Base-by-base conservation (phyloP, 2,888 invertebrate species). In the Steinernema hermaphroditum region DNA sequence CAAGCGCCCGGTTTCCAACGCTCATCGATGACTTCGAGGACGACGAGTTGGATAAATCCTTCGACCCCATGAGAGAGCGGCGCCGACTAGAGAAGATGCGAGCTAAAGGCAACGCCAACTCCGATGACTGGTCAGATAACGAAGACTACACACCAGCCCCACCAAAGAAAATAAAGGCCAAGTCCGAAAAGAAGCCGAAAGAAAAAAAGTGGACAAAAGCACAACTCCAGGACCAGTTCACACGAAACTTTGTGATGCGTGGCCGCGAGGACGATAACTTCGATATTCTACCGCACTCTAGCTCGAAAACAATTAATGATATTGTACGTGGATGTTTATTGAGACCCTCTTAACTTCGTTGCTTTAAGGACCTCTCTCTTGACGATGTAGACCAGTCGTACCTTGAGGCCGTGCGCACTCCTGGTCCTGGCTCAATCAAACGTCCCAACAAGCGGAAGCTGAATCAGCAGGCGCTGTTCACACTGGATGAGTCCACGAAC, bases 401-500 rank as follows among this genome's bases (percentile, higher is more conserved):
- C 62, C 27, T 62, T 29, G 32, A 62, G 19, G 62, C 62, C 9
- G 27, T 62, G 29, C 62, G 62, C 9, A 29, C 27, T 8, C 62
- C 62, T 6, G 16, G 29, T 2, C 62, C 62, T 2, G 4, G 32
- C 62, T 62, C 62, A 16, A 14, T 62, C 12, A 62, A 32, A 32
- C 62, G 62, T 34, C 62, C 62, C 16, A 34, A 62, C n/a, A 62
- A 62, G 62, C 29, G 62, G 6, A 62, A 62, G 62, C n/a, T 62
- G 34, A 22, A 27, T 2, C 62, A 62, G 32, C 62, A 62, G 32
- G 29, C 62, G 16, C 16, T 29, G 16, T 62, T 62, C 62, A 62
- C 32, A 2, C 34, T 62, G 29, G 62, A 62, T 32, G 62, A 62
- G 6, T 50, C 50, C 22, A 24, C 50, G 62, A 16, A 62, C 4